phyloP scores from a whole-genome alignment of 2,797 vertebrate species.

The Cephalopachus bancanus region DNA sequence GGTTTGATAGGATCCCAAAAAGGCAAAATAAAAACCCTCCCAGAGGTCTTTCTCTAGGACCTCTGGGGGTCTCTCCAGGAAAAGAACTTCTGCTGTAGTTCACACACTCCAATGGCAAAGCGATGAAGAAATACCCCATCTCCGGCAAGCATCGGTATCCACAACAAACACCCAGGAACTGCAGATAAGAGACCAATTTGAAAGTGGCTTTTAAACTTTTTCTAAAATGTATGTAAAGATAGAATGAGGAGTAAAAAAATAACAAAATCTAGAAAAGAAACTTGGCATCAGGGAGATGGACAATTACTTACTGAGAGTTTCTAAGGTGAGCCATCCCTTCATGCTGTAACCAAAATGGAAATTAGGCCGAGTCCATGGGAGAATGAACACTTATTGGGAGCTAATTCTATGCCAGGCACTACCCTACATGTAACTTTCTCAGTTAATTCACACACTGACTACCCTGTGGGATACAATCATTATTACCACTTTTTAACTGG shows the following conservation, averaged over 20 bases:
- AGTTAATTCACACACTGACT: neutral
- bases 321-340: neutral
- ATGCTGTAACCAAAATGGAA: neutral
- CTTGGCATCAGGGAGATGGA: neutral
- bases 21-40: neutral
- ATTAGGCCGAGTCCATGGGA: neutral
- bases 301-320: neutral
- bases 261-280: constrained; percentile 3
- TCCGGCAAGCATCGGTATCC: neutral
- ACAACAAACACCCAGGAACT: neutral
- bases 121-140: neutral
- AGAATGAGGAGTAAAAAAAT: neutral
- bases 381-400: neutral
- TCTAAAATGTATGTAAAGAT: neutral
- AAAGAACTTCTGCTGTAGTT: neutral
- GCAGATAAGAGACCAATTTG: neutral
- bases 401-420: neutral
- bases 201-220: neutral
- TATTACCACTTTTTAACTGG: neutral
- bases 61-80: neutral
- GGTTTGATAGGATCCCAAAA: neutral
- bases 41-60: neutral
- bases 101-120: neutral
- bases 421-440: neutral
- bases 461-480: neutral